A percentile compares a stretch with the other conserved stretches of the same genome.
These are phyloP conservation scores for Aethina tumida DNA, from an alignment of 1,140 invertebrate genomes.

Conservation along the genomic window DNA sequence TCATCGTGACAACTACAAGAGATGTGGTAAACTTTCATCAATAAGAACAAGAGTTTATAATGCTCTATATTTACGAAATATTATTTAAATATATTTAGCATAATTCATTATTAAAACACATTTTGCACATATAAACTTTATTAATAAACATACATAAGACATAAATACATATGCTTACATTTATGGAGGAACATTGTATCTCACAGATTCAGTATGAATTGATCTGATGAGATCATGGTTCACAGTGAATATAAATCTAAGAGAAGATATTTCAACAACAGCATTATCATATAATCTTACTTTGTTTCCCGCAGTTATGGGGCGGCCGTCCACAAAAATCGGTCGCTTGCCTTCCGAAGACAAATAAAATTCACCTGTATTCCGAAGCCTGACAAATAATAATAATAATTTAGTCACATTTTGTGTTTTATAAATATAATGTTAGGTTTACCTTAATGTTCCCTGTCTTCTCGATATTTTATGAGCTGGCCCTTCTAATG, in stretches of 20 bases:
- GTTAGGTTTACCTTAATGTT: constrained; percentile 39
- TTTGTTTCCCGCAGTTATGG: constrained; percentile 77
- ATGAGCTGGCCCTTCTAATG: constrained; percentile 79
- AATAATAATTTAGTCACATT: constrained; percentile 5
- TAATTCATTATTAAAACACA: no score
- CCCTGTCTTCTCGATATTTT: constrained; percentile 82
- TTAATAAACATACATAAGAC: no score
- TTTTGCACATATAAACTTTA: no score
- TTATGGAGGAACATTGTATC: constrained; percentile 27
- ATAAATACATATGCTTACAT: no score
- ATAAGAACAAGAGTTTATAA: no score
- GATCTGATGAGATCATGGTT: constrained; percentile 76
- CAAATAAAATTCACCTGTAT: constrained; percentile 90
- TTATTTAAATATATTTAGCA: no score
- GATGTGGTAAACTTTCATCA: no score
- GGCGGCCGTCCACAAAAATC: constrained; percentile 87
- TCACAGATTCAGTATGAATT: constrained; percentile 34
- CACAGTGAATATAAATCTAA: constrained; percentile 86
- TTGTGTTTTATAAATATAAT: constrained; percentile 2
- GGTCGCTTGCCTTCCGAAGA: constrained; percentile 91
- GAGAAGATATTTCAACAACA: constrained; percentile 85
- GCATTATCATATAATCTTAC: constrained; percentile 85
- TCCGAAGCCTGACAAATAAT: constrained; percentile 64
- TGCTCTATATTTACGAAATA: no score
- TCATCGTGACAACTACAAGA: no score